These are phyloP conservation scores for Catharus ustulatus DNA, from an alignment of 2,797 vertebrate species.

Conservation along the genomic window DNA sequence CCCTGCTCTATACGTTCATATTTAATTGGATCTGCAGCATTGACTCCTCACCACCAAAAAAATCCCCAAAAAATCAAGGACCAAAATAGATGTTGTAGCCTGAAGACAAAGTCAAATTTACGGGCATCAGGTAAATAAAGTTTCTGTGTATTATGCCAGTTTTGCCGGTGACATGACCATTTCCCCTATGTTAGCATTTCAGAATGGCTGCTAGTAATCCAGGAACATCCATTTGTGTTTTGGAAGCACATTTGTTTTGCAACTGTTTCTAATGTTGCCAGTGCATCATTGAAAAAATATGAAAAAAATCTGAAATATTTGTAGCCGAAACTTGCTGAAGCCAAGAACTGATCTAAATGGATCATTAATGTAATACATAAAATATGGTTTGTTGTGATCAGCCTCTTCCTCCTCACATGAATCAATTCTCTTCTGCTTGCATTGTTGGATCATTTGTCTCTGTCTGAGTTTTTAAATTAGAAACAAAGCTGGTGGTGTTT, in stretches of 20 bases:
- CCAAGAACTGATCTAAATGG: conserved; percentile 17
- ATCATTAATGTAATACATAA: conserved; percentile 22
- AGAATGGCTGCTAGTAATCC: background rate
- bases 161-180: background rate
- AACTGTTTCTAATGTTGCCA: conserved; percentile 46
- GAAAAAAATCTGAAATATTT: conserved; percentile 37
- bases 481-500: background rate
- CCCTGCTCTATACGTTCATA: background rate
- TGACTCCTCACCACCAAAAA: background rate
- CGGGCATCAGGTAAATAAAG: background rate
- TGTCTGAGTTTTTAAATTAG: background rate
- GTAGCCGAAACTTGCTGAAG: background rate
- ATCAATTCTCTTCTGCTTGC: background rate
- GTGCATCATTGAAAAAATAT: conserved; percentile 14
- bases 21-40: background rate
- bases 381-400: conserved; percentile 10
- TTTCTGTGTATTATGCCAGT: background rate
- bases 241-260: conserved; percentile 56
- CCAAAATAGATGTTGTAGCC: background rate
- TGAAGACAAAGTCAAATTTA: background rate
- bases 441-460: background rate
- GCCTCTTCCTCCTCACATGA: background rate
- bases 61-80: background rate
- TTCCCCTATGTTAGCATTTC: background rate
- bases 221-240: conserved; percentile 13